These are phyloP conservation scores for Balaenoptera acutorostrata DNA, from an alignment of 2,113 vertebrate genomes.

Conservation along the genomic window DNA sequence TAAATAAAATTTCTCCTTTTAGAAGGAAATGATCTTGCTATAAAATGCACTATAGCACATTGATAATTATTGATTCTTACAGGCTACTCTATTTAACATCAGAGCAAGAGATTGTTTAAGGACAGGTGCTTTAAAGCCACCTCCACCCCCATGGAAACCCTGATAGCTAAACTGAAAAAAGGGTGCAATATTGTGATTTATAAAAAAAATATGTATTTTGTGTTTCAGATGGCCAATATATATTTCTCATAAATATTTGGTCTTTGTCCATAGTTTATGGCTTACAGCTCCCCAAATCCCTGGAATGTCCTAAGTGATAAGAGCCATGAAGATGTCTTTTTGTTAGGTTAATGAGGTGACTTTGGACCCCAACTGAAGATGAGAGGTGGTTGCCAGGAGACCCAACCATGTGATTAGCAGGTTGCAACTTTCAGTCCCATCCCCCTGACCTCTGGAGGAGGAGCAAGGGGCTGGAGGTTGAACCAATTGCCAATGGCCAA, in stretches of 20 bases:
- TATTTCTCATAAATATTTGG: not conserved
- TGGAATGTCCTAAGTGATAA: not conserved
- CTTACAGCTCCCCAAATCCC: not conserved
- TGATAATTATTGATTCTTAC: slow-evolving; percentile 62
- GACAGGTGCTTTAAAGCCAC: not conserved
- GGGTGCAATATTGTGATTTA: not conserved
- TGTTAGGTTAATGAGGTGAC: not conserved
- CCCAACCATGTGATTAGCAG: not conserved
- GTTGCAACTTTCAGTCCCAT: not conserved
- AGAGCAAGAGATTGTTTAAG: not conserved
- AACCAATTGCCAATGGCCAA: not conserved
- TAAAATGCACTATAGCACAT: slow-evolving; percentile 55
- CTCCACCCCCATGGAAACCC: not conserved
- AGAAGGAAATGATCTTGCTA: slow-evolving; percentile 59
- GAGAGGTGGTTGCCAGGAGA: not conserved
- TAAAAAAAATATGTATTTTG: not conserved
- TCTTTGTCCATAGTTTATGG: not conserved
- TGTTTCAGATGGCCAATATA: not conserved
- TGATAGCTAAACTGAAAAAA: not conserved
- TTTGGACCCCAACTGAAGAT: not conserved
- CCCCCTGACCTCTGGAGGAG: not conserved
- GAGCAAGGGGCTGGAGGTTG: not conserved
- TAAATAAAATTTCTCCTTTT: slow-evolving; percentile 56
- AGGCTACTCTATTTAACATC: slow-evolving; percentile 47
- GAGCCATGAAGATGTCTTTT: not conserved